A percentile compares a stretch with the other conserved stretches of the same genome.
These are phyloP conservation scores for Psilopsiagon aurifrons DNA, from an alignment of 2,113 vertebrate genomes.

Conservation along the genomic window DNA sequence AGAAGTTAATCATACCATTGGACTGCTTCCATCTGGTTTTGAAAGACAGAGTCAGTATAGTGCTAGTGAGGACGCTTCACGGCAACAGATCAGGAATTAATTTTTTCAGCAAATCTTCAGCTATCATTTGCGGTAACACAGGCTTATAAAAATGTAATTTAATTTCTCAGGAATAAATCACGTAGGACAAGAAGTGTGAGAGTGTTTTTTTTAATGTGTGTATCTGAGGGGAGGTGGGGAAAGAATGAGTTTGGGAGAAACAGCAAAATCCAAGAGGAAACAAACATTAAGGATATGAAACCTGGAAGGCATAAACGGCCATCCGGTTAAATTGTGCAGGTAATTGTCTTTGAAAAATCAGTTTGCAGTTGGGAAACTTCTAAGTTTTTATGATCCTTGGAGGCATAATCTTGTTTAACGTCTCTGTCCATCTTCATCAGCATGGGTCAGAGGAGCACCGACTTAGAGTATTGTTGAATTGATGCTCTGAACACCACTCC, in stretches of 20 bases:
- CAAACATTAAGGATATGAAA: slow-evolving; percentile 26
- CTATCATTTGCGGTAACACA: slow-evolving; percentile 71
- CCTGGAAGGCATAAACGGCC: slow-evolving; percentile 34
- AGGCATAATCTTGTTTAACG: slow-evolving; percentile 57
- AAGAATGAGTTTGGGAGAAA: not conserved
- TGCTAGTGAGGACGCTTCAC: slow-evolving; percentile 61
- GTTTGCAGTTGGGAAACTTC: slow-evolving; percentile 21
- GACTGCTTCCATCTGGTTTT: slow-evolving; percentile 77
- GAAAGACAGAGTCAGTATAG: slow-evolving; percentile 55
- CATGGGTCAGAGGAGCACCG: slow-evolving; percentile 57
- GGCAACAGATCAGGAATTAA: slow-evolving; percentile 74
- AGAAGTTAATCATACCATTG: slow-evolving; percentile 79
- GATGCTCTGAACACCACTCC: not conserved
- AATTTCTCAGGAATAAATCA: slow-evolving; percentile 76
- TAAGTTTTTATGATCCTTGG: slow-evolving; percentile 59
- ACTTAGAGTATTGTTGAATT: slow-evolving; percentile 44
- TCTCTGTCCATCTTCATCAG: slow-evolving; percentile 62
- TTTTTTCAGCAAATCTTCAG: slow-evolving; percentile 74
- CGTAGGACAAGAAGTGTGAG: slow-evolving; percentile 51
- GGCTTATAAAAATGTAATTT: slow-evolving; percentile 77
- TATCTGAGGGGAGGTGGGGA: not conserved
- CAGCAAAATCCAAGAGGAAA: slow-evolving; percentile 41
- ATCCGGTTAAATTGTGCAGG: slow-evolving; percentile 56
- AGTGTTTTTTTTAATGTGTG: slow-evolving; percentile 20
- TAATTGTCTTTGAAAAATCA: slow-evolving; percentile 70